Evolutionary conservation across 2,888 invertebrate genomes (phyloP).

Genomic region (Philereme transversata): DNA sequence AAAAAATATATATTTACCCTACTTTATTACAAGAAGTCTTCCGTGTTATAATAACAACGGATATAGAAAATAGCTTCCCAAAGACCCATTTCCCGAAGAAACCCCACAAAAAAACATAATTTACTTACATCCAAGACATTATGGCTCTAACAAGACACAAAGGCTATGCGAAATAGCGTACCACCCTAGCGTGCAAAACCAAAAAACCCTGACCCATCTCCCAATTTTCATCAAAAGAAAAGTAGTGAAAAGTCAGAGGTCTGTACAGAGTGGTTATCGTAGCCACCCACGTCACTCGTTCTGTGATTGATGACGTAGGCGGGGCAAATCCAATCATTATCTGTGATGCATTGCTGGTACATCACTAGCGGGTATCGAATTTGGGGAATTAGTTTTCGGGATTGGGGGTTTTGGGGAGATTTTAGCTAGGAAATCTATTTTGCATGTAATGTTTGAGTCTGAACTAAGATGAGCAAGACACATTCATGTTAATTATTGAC

Average conservation of each 20-base stretch:
- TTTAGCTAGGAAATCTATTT: background rate
- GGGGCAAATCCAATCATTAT: constrained; percentile 83
- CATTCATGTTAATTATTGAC: too few species aligned
- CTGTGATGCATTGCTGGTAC: constrained; percentile 81
- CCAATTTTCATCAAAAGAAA: constrained; percentile 30
- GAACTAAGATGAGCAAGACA: too few species aligned
- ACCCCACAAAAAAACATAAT: constrained; percentile 73
- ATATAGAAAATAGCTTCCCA: constrained; percentile 33
- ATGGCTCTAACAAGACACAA: constrained; percentile 79
- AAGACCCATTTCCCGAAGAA: constrained; percentile 42
- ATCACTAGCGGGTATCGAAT: constrained; percentile 67
- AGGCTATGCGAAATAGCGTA: constrained; percentile 69
- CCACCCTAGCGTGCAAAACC: constrained; percentile 61
- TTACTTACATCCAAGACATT: constrained; percentile 81
- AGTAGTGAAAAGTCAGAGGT: constrained; percentile 49
- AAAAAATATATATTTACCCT: too few species aligned
- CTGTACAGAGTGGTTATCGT: constrained; percentile 51
- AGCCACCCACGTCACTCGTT: constrained; percentile 68
- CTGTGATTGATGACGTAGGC: constrained; percentile 82
- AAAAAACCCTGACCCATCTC: constrained; percentile 47
- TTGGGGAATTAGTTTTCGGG: constrained; percentile 54
- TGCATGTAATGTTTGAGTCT: too few species aligned
- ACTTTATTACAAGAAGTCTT: background rate
- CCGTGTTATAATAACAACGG: constrained; percentile 28
- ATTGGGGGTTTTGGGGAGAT: constrained; percentile 27